Evolutionary conservation across 1,140 invertebrate species (phyloP).

Genomic region (Periplaneta americana): DNA sequence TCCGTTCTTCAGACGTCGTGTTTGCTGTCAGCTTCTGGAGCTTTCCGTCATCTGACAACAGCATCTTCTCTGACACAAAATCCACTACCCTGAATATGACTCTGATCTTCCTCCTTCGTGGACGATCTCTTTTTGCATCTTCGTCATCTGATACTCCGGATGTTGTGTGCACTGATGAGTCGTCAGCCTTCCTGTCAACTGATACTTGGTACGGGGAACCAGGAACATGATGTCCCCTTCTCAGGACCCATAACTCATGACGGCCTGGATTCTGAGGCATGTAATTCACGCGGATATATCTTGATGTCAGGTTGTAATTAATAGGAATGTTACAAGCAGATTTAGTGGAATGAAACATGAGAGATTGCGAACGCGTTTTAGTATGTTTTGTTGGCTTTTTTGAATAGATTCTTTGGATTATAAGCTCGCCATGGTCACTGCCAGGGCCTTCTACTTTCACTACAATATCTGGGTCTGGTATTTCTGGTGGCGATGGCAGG

Average conservation of each 20-base stretch:
- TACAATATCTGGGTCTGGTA: not conserved
- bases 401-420: not conserved
- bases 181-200: not conserved
- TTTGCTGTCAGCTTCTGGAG: not conserved
- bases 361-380: not conserved
- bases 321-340: not conserved
- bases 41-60: slow-evolving; percentile 12
- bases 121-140: not conserved
- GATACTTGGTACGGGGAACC: not conserved
- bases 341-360: not conserved
- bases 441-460: not conserved
- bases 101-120: not conserved
- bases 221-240: not conserved
- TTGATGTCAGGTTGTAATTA: not conserved
- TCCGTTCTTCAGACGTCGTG: not conserved
- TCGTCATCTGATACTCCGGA: not conserved
- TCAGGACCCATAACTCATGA: not conserved
- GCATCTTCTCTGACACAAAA: slow-evolving; percentile 11
- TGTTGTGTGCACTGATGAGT: not conserved
- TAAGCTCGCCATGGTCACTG: not conserved
- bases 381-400: not conserved
- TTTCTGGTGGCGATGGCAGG: not conserved
- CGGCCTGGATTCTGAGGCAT: not conserved
- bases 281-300: not conserved
- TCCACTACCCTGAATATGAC: not conserved